These are phyloP conservation scores for Amyelois transitella DNA, from an alignment of 1,140 invertebrate species.

Conservation along the genomic window DNA sequence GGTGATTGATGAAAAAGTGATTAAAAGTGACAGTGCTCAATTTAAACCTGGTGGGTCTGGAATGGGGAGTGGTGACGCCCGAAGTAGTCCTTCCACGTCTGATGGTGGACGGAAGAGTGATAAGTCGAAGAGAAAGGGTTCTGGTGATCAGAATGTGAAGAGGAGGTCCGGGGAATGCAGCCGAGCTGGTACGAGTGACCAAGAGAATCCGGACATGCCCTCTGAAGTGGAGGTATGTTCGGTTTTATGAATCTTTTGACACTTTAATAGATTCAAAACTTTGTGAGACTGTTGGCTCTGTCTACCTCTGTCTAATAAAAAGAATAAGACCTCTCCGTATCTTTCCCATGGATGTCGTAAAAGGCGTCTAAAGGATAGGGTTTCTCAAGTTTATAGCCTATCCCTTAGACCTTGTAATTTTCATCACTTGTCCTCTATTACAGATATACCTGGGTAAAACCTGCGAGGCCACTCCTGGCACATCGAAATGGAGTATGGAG, in stretches of 20 bases:
- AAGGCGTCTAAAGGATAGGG: too few species aligned
- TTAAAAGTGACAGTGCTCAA: neutral
- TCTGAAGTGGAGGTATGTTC: slow-evolving; percentile 21
- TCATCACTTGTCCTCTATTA: neutral
- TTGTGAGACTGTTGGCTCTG: too few species aligned
- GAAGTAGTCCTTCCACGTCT: neutral
- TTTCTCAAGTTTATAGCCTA: too few species aligned
- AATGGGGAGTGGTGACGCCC: neutral
- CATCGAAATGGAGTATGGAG: slow-evolving; percentile 19
- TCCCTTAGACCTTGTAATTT: neutral
- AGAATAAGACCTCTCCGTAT: too few species aligned
- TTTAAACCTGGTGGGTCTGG: neutral
- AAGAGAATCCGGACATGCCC: slow-evolving; percentile 10
- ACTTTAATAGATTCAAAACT: too few species aligned
- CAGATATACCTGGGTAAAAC: slow-evolving; percentile 21
- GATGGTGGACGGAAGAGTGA: neutral
- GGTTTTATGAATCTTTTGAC: neutral
- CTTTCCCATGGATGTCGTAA: too few species aligned
- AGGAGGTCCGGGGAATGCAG: neutral
- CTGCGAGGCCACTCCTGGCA: slow-evolving; percentile 4
- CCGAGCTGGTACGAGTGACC: too few species aligned
- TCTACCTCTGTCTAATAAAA: too few species aligned
- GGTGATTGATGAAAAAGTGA: too few species aligned
- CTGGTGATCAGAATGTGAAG: too few species aligned
- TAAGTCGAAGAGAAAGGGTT: neutral